These are phyloP conservation scores for Anguilla megastoma DNA, from an alignment of 2,797 vertebrate species.

Conservation along the genomic window DNA sequence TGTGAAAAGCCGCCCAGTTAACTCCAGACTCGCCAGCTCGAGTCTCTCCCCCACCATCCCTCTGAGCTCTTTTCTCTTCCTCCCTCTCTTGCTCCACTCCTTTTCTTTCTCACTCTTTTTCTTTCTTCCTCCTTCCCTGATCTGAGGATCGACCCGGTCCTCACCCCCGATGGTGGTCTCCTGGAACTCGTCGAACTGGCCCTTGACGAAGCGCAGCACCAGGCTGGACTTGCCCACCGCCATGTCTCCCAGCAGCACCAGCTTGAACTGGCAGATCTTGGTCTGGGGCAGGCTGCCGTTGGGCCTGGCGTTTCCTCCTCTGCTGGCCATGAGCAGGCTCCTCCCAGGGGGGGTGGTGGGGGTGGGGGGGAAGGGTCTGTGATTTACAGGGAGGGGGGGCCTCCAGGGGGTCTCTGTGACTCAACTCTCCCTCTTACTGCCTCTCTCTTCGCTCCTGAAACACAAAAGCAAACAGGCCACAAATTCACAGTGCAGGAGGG, in stretches of 20 bases:
- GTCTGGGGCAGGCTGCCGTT: constrained; percentile 77
- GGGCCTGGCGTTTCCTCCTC: constrained; percentile 74
- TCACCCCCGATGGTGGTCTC: constrained; percentile 84
- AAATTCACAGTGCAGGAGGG: background rate
- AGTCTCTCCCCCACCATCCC: background rate
- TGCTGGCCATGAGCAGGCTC: constrained; percentile 56
- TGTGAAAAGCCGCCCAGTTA: background rate
- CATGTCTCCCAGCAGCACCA: constrained; percentile 83
- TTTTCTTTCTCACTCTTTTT: background rate
- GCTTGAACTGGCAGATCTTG: constrained; percentile 85
- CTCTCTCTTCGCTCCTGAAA: constrained; percentile 12
- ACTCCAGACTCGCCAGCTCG: background rate
- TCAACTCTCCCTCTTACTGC: constrained; percentile 40
- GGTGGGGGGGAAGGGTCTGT: constrained; percentile 37
- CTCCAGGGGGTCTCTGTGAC: constrained; percentile 39
- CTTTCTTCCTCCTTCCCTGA: background rate
- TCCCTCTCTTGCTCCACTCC: too few relatives aligned
- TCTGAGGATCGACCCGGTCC: constrained; percentile 4
- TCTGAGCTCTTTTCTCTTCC: background rate
- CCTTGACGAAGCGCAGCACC: constrained; percentile 82
- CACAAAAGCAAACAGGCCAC: constrained; percentile 12
- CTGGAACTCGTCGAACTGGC: constrained; percentile 83
- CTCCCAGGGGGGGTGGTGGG: constrained; percentile 64
- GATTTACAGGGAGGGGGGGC: constrained; percentile 46
- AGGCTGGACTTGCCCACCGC: constrained; percentile 84